Evolutionary conservation across 2,888 invertebrate species (phyloP).

Genomic region (Poecilobothrus nobilitatus): DNA sequence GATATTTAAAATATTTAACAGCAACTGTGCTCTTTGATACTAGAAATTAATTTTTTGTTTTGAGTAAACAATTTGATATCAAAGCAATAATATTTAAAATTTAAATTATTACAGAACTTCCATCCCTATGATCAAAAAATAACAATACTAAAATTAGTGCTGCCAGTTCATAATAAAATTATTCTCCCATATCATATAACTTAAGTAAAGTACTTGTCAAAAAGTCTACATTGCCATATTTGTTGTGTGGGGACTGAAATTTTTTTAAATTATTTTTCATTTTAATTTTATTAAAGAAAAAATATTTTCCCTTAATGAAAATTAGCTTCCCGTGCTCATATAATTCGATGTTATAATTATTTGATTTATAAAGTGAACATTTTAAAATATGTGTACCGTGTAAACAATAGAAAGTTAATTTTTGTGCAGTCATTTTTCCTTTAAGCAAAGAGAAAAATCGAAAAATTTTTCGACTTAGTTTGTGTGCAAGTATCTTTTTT

Average conservation of each 20-base stretch:
- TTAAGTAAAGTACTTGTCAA: not conserved
- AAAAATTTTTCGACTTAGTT: not conserved
- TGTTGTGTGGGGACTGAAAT: constrained; percentile 1
- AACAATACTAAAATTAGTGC: not conserved
- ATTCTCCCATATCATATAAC: not conserved
- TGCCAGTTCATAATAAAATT: not conserved
- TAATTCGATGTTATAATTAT: not conserved
- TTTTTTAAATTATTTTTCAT: constrained; percentile 2
- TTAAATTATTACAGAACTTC: no score
- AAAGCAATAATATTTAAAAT: no score
- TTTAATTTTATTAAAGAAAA: constrained; percentile 5
- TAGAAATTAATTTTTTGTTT: no score
- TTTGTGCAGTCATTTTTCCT: not conserved
- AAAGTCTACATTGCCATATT: constrained; percentile 1
- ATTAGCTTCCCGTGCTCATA: not conserved
- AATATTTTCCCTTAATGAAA: not conserved
- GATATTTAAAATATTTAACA: no score
- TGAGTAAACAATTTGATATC: no score
- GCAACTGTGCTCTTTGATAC: no score
- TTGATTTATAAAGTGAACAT: not conserved
- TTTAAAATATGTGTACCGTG: not conserved
- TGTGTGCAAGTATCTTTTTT: not conserved
- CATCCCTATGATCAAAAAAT: no score
- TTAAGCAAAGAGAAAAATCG: not conserved
- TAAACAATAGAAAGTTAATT: constrained; percentile 2